Conservation (phyloP, 64 coral and sea anemone species). For the Dendrophyllia cribrosa region DNA sequence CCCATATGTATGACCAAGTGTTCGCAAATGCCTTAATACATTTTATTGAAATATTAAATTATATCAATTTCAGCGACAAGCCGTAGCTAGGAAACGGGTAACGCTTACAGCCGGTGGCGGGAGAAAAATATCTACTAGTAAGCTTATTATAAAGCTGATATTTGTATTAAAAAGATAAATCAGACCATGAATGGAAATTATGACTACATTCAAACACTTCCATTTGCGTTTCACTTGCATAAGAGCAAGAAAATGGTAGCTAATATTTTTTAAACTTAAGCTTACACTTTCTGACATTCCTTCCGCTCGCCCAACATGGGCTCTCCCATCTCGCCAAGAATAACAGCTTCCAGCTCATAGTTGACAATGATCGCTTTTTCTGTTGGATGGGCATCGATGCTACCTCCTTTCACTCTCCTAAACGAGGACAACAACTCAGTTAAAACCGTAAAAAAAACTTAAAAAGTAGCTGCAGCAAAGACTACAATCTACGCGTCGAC, state of each 20-base stretch:
- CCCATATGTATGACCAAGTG: too few relatives aligned
- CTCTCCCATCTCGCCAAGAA: slow-evolving; percentile 98
- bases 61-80: too few relatives aligned
- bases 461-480: background rate
- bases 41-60: too few relatives aligned
- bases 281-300: slow-evolving; percentile 99
- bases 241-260: background rate
- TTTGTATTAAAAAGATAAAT: too few relatives aligned
- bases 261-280: background rate
- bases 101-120: too few relatives aligned
- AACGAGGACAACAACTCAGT: background rate
- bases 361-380: slow-evolving; percentile 99
- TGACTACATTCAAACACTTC: too few relatives aligned
- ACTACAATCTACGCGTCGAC: background rate
- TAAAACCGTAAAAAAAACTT: background rate
- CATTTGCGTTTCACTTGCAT: background rate
- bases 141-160: too few relatives aligned
- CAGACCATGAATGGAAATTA: too few relatives aligned
- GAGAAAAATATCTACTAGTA: too few relatives aligned
- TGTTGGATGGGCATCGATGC: slow-evolving; percentile 97
- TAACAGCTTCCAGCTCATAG: slow-evolving; percentile 99
- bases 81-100: too few relatives aligned
- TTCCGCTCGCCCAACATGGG: slow-evolving; percentile 98
- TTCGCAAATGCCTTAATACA: too few relatives aligned
- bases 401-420: slow-evolving; percentile 94